Conservation (phyloP, 1,140 invertebrate species). For the Caenorhabditis brenneri region DNA sequence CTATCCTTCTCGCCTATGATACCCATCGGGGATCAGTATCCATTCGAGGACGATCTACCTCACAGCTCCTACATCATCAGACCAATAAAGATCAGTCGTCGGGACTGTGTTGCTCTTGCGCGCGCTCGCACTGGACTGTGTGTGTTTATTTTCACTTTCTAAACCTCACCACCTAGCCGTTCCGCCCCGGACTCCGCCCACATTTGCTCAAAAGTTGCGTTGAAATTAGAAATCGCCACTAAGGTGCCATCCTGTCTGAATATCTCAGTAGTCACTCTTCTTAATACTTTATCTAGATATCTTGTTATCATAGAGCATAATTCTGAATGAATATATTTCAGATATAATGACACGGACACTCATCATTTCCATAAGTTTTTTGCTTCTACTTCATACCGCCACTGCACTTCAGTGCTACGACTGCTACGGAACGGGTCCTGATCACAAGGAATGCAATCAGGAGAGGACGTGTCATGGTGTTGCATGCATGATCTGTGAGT, state of each 20-base stretch:
- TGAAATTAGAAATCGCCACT: slow-evolving; percentile 6
- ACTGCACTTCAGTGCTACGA: slow-evolving; percentile 48
- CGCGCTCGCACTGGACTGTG: slow-evolving; percentile 12
- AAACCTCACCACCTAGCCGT: neutral
- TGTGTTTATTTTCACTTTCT: slow-evolving; percentile 40
- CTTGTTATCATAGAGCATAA: neutral
- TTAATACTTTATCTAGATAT: neutral
- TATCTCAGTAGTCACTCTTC: neutral
- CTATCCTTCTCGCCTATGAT: neutral
- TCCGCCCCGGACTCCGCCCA: slow-evolving; percentile 13
- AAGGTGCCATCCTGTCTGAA: slow-evolving; percentile 27
- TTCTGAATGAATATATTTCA: neutral
- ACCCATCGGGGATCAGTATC: neutral
- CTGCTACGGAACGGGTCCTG: slow-evolving; percentile 55
- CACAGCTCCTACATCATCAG: slow-evolving; percentile 33
- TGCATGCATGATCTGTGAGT: slow-evolving; percentile 55
- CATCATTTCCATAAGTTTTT: neutral
- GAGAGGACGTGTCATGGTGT: slow-evolving; percentile 52
- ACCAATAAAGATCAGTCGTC: slow-evolving; percentile 34
- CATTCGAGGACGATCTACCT: neutral
- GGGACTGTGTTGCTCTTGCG: neutral
- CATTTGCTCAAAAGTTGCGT: slow-evolving; percentile 15
- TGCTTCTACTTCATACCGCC: neutral
- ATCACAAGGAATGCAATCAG: slow-evolving; percentile 51
- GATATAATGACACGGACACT: slow-evolving; percentile 22